Evolutionary conservation across 1,140 invertebrate species (phyloP).

Genomic region (Dufourea novaeangliae): DNA sequence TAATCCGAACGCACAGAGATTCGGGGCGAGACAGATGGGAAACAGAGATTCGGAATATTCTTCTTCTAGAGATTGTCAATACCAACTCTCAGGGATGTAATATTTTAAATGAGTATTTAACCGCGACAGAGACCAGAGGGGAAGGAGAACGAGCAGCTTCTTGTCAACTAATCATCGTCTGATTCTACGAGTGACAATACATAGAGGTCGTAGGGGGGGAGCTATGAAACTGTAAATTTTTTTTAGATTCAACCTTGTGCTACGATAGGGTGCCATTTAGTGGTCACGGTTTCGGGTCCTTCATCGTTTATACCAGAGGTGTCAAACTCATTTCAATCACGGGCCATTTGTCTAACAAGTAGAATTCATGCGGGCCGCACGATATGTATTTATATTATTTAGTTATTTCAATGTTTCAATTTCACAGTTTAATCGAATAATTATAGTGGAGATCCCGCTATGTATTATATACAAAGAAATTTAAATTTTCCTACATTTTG

Average conservation of each 20-base stretch:
- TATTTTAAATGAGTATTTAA: conserved; percentile 56
- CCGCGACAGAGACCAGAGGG: background rate
- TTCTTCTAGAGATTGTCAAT: conserved; percentile 64
- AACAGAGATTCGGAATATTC: conserved; percentile 39
- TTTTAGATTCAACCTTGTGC: background rate
- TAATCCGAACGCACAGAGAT: conserved; percentile 67
- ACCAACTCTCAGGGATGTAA: conserved; percentile 68
- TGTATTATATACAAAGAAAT: too few species aligned
- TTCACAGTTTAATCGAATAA: too few species aligned
- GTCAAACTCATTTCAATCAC: too few species aligned
- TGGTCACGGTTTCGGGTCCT: background rate
- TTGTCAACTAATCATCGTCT: conserved; percentile 21
- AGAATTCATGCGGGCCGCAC: too few species aligned
- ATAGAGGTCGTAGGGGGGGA: conserved; percentile 7
- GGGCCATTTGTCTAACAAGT: too few species aligned
- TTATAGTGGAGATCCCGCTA: too few species aligned
- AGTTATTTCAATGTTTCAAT: too few species aligned
- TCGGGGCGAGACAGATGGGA: conserved; percentile 16
- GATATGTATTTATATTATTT: too few species aligned
- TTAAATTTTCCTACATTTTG: too few species aligned
- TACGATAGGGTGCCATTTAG: background rate
- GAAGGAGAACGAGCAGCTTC: conserved; percentile 7
- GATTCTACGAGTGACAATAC: conserved; percentile 52
- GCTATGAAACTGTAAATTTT: background rate
- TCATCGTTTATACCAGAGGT: too few species aligned